Base-by-base conservation (phyloP, 2,888 invertebrate genomes). In the Bruchidius siliquastri region DNA sequence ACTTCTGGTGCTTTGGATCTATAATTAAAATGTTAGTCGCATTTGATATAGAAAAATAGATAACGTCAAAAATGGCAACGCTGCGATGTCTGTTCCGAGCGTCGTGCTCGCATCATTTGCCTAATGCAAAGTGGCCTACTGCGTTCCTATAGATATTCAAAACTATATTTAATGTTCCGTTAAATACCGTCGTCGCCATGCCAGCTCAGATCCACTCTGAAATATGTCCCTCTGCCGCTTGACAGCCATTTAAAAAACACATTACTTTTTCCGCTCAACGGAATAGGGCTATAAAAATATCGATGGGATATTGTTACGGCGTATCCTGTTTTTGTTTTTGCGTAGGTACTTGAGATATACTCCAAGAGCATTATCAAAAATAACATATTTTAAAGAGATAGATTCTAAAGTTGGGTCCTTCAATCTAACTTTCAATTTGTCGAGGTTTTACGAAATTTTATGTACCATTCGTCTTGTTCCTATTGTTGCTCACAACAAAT, bases 131-230 rank as follows among this genome's bases (percentile, higher is more conserved):
- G 83, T 83, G 83, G 84, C 84, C 84, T 82, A 82, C 82, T 83
- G 81, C 78, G 79, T 80, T 80, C 79, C 82, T 82, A 82, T 81
- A 83, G 83, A 83, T 83, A 83, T 83, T 83, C 83, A 83, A 83
- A 84, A 83, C 84, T 84, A 85, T 83, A 85, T 82, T 85, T 86
- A 85, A 86, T 85, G 85, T 85, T 82, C 83, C 85, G 85, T 85
- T 85, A 85, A 86, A 86, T 83, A 84, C 83, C 67, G 71, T 68
- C 21, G 68, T 79, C 71, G 69, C 49, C 49, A 49, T 49, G 49
- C 30, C 22, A n/a, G 69, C n/a, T 69, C 22, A 69, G 21, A 69
- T 69, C 69, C n/a, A 3, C 21, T 21, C 69, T n/a, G n/a, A 21
- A 69, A 69, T 21, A 69, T 78, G 77, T 72, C 73, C 75, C 73